A percentile compares a stretch with the other conserved stretches of the same genome.
Evolutionary conservation across 1,140 invertebrate genomes (phyloP).

Genomic region (Polypedilum pembai): DNA sequence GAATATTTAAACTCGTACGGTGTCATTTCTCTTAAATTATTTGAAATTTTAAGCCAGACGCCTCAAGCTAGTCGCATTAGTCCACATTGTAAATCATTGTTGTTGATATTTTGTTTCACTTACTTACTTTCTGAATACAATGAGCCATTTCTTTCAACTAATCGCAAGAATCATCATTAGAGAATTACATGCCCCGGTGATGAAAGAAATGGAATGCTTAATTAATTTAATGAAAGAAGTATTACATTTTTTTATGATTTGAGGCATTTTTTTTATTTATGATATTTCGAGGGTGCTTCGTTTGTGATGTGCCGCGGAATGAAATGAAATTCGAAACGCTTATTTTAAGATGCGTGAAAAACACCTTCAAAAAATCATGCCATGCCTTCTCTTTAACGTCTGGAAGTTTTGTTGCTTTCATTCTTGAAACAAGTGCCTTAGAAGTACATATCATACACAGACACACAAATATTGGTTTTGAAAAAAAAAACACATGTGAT

Average conservation of each 20-base stretch:
- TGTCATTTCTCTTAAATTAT: too few relatives aligned
- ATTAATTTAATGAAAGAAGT: neutral
- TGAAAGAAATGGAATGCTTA: constrained; percentile 1
- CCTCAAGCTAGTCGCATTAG: too few relatives aligned
- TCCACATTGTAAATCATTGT: too few relatives aligned
- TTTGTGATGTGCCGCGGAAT: constrained; percentile 6
- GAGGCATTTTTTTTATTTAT: too few relatives aligned
- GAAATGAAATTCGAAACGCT: neutral
- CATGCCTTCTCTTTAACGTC: neutral
- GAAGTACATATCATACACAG: too few relatives aligned
- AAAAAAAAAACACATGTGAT: too few relatives aligned
- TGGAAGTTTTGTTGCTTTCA: too few relatives aligned
- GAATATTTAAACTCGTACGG: too few relatives aligned
- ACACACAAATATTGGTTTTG: too few relatives aligned
- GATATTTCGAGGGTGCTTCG: neutral
- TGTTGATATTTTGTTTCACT: too few relatives aligned
- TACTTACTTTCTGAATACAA: neutral
- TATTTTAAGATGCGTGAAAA: constrained; percentile 4
- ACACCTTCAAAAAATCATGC: neutral
- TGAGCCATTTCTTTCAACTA: neutral
- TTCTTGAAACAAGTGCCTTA: too few relatives aligned
- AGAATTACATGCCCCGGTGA: neutral
- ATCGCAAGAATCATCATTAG: neutral
- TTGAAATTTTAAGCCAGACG: too few relatives aligned
- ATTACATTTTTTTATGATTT: neutral